Evolutionary conservation across 2,113 vertebrate species (phyloP), one percentile per base, ranked within the genome.

Genomic region (Lanius ludovicianus): DNA sequence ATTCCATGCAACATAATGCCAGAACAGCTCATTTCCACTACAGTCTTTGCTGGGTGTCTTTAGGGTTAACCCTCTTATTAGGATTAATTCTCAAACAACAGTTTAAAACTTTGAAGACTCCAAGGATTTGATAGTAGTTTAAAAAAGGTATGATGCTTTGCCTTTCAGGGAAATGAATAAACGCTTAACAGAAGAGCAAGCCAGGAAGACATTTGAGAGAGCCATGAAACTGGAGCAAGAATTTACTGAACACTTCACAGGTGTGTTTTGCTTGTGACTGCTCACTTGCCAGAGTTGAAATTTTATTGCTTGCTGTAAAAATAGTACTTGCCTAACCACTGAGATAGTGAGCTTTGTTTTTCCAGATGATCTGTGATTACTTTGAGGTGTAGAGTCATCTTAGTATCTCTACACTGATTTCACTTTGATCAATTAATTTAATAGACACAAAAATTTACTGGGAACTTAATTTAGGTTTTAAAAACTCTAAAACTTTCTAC

Each of bases 171-270:
- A 99, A 98, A 99, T 99, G 99, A 99, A 99, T 98, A 99, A 99
- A 94, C 99, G 99, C 41, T 98, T 99, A 94, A 99, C 98, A 0
- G 99, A 99, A 81, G 99, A 99, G 75, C 99, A 99, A 97, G 99
- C 99, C 86, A 98, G 97, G 97, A 99, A 99, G 96, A 99, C 99
- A 0, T 99, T 99, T 87, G 99, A 99, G 97, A 96, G 99, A 97
- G 99, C 99, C 71, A 98, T 98, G 97, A 99, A 99, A 96, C 98
- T 99, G 98, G 99, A 99, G 97, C 99, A 99, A 89, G 99, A 99
- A 95, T 99, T 99, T 96, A 99, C 99, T 18, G 99, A 99, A 97
- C 99, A 99, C 93, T 99, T 99, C 97, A 99, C 99, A 98, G 99
- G 99, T 99, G 20, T 95, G 98, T 96, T 70, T 91, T 78, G 17